Evolutionary conservation across 1,140 invertebrate genomes (phyloP).

Genomic region (Anastatus disparis): DNA sequence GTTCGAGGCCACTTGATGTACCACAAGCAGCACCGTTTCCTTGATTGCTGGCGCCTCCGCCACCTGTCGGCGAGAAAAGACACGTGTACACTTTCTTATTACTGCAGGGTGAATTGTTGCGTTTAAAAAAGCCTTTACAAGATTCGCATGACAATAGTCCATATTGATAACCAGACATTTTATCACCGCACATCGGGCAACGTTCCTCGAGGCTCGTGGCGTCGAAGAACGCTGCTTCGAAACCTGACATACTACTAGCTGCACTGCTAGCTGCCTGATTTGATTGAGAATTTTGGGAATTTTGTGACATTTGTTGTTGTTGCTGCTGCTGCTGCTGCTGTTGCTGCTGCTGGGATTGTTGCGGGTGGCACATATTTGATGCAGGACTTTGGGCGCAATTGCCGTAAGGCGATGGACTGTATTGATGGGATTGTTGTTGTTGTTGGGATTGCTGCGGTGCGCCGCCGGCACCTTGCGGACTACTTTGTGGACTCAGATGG

Average conservation of each 20-base stretch:
- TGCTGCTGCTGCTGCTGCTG: slow-evolving; percentile 51
- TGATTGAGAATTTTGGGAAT: slow-evolving; percentile 42
- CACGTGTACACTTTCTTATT: slow-evolving; percentile 97
- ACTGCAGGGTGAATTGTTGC: slow-evolving; percentile 90
- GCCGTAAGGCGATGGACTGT: slow-evolving; percentile 54
- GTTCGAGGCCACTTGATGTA: not conserved
- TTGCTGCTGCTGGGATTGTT: slow-evolving; percentile 44
- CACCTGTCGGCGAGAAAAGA: slow-evolving; percentile 77
- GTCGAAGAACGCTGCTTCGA: slow-evolving; percentile 73
- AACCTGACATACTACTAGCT: slow-evolving; percentile 56
- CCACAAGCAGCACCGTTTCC: slow-evolving; percentile 32
- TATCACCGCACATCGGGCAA: slow-evolving; percentile 98
- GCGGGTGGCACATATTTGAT: slow-evolving; percentile 59
- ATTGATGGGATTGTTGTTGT: slow-evolving; percentile 51
- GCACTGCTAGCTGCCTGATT: slow-evolving; percentile 50
- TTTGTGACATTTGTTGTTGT: not conserved
- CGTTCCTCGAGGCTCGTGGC: slow-evolving; percentile 94
- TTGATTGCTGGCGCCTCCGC: slow-evolving; percentile 59
- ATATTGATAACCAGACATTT: slow-evolving; percentile 99
- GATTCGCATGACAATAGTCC: slow-evolving; percentile 98
- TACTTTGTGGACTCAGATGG: slow-evolving; percentile 76
- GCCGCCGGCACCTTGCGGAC: slow-evolving; percentile 62
- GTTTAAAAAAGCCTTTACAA: slow-evolving; percentile 98
- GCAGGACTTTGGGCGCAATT: slow-evolving; percentile 62
- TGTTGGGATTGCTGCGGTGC: slow-evolving; percentile 52